These are phyloP conservation scores for Battus philenor DNA, from an alignment of 1,140 invertebrate genomes.

Conservation along the genomic window DNA sequence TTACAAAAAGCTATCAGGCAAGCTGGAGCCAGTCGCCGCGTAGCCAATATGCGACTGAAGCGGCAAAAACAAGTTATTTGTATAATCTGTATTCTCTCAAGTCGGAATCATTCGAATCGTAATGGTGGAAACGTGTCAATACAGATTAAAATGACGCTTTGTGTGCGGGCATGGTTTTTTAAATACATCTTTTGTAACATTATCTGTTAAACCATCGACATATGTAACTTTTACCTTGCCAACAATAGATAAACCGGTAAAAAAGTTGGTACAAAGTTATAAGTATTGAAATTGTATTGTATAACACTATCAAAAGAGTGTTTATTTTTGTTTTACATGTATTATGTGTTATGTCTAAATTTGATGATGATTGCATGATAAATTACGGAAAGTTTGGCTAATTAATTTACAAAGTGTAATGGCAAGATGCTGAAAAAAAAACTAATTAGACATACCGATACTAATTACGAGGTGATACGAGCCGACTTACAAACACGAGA, in stretches of 20 bases:
- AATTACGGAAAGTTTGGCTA: no score
- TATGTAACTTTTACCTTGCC: constrained; percentile 1
- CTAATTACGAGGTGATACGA: not conserved
- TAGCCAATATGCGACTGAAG: constrained; percentile 23
- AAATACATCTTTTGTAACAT: constrained; percentile 17
- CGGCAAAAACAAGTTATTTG: constrained; percentile 45
- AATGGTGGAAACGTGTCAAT: constrained; percentile 71
- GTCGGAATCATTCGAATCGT: constrained; percentile 57
- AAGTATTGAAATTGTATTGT: no score
- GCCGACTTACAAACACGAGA: not conserved
- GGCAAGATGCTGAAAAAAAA: not conserved
- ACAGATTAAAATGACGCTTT: constrained; percentile 50
- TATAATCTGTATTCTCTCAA: constrained; percentile 35
- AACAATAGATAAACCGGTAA: constrained; percentile 2
- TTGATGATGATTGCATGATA: no score
- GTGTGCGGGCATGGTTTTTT: constrained; percentile 35
- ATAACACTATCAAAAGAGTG: no score
- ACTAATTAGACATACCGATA: not conserved
- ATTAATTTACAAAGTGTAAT: no score
- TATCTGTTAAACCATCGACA: constrained; percentile 10
- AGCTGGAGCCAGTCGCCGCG: constrained; percentile 9
- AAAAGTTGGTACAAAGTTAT: no score
- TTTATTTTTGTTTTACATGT: no score
- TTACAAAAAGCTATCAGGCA: constrained; percentile 17
- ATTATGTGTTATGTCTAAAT: no score